Evolutionary conservation across 2,888 invertebrate species (phyloP).

Genomic region (Trisateles emortualis): DNA sequence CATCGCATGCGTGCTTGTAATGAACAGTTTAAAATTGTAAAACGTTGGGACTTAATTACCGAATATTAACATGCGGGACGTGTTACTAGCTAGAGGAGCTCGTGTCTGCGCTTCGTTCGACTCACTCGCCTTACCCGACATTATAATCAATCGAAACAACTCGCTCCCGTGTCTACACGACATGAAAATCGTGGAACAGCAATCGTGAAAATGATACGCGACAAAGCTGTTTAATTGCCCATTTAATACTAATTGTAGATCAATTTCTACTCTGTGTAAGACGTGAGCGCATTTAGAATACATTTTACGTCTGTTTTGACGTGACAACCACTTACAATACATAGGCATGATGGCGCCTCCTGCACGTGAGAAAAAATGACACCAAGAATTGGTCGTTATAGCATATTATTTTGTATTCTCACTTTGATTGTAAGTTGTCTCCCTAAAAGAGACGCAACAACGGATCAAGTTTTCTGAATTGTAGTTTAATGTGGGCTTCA

Average conservation of each 20-base stretch:
- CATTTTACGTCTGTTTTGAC: conserved; percentile 10
- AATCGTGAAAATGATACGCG: conserved; percentile 37
- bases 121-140: conserved; percentile 23
- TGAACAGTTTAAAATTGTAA: conserved; percentile 60
- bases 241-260: conserved; percentile 38
- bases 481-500: conserved; percentile 3
- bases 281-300: conserved; percentile 6
- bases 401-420: too few relatives aligned
- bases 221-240: conserved; percentile 26
- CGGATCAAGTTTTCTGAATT: background rate
- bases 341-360: background rate
- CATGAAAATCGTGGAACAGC: conserved; percentile 44
- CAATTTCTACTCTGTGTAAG: conserved; percentile 16
- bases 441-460: too few relatives aligned
- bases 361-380: background rate
- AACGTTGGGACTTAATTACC: conserved; percentile 63
- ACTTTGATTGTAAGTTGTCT: too few relatives aligned
- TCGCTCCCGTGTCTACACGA: conserved; percentile 16
- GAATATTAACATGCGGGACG: conserved; percentile 67
- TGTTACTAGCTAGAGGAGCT: conserved; percentile 59
- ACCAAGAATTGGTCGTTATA: background rate
- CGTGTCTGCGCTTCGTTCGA: conserved; percentile 34
- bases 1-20: conserved; percentile 59
- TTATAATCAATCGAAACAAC: conserved; percentile 28
- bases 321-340: background rate